These are phyloP conservation scores for Dipodomys merriami DNA, from an alignment of 2,113 vertebrate species.

Conservation along the genomic window DNA sequence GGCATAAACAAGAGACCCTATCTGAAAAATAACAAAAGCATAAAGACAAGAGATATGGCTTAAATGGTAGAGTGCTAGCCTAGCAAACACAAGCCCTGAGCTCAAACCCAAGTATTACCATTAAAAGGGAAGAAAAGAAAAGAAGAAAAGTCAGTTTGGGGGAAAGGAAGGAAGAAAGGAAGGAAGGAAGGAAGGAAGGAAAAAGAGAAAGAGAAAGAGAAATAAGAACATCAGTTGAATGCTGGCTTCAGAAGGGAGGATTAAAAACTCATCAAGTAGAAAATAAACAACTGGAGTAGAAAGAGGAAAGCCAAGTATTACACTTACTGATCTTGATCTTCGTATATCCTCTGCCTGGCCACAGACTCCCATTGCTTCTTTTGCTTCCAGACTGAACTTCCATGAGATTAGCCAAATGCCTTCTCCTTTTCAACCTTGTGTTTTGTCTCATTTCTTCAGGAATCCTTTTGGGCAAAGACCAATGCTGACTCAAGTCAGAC, in stretches of 20 bases:
- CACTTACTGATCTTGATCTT: neutral
- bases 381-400: neutral
- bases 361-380: neutral
- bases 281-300: neutral
- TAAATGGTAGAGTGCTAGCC: no score
- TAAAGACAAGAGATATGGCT: no score
- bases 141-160: no score
- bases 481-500: conserved; percentile 34
- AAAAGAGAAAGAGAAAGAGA: no score
- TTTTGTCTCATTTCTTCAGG: conserved; percentile 2
- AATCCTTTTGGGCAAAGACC: neutral
- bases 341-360: neutral
- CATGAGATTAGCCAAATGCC: neutral
- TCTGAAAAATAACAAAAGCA: no score
- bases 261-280: neutral
- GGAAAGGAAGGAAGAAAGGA: no score
- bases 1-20: no score
- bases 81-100: no score
- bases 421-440: neutral
- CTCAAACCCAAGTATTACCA: no score
- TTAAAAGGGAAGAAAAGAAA: no score
- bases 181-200: no score
- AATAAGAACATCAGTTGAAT: neutral
- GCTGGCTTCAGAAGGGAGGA: neutral
- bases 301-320: neutral